phyloP scores from a whole-genome alignment of 1,140 invertebrate species.

The Venustaconcha ellipsiformis region DNA sequence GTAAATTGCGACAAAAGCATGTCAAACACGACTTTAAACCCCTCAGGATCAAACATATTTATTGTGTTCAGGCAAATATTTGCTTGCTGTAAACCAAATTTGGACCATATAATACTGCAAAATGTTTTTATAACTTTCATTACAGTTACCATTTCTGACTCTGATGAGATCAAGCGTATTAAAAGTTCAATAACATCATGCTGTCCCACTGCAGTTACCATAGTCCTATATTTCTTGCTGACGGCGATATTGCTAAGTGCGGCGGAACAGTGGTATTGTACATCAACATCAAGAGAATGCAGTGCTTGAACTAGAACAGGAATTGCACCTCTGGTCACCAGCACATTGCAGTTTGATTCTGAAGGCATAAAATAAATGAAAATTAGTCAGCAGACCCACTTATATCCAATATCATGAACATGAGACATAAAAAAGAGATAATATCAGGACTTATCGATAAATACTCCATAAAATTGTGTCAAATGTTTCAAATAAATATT shows the following conservation, averaged over 20 bases:
- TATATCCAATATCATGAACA: too few species aligned
- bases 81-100: not conserved
- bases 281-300: constrained; percentile 44
- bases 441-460: too few species aligned
- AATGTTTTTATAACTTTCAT: not conserved
- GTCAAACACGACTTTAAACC: not conserved
- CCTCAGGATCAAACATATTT: not conserved
- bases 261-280: constrained; percentile 57
- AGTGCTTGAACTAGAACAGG: constrained; percentile 49
- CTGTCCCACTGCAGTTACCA: constrained; percentile 61
- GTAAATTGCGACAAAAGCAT: too few species aligned
- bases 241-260: constrained; percentile 59
- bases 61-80: not conserved
- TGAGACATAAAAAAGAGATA: too few species aligned
- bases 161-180: constrained; percentile 42
- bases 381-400: not conserved
- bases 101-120: not conserved
- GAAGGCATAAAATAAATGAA: constrained; percentile 18
- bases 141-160: constrained; percentile 46
- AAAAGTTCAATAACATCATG: constrained; percentile 50
- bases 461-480: too few species aligned
- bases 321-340: constrained; percentile 52
- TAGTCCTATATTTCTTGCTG: constrained; percentile 54
- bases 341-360: constrained; percentile 56
- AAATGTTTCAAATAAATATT: too few species aligned